Base-by-base conservation (phyloP, 2,888 invertebrate genomes). In the Nephrotoma appendiculata region DNA sequence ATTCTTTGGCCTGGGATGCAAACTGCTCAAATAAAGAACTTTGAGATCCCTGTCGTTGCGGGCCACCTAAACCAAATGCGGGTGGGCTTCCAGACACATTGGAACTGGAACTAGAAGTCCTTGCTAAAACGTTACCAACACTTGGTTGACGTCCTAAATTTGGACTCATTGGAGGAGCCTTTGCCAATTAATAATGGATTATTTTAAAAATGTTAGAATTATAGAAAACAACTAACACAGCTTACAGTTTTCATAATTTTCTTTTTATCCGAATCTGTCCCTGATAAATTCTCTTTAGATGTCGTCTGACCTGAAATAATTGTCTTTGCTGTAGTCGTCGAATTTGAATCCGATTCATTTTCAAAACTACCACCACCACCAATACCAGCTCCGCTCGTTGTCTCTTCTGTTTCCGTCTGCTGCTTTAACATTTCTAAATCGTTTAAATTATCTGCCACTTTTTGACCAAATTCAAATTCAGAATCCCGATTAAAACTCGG, bases 11-110 rank as follows among this genome's bases (percentile, higher is more conserved):
- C 90, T 97, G 97, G 0, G 94, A 94, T 4, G 98, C 95, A 89
- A 98, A 95, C 89, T 97, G 96, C 91, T 98, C 98, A 89, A 98
- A 94, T 1, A 98, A 91, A 0, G 97, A 98, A 0, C 96, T 94
- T 89, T 97, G 97, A 0, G 96, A 96, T 1, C 95, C 95, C 90
- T 97, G 96, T 2, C 96, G 93, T 1, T 94, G 94, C 0, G 89
- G 88, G 12, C 84, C 88, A 88, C 87, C 84, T 42, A 84, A 89
- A 88, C 87, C 89, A 88, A 42, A 90, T 90, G 86, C 86, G 7
- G 90, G 89, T n/a, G 90, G 90, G 88, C 90, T 91, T 41, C 90
- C 91, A 4, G 91, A 89, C 44, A 94, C 93, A 87, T 94, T 93
- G 87, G 94, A 94, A 43, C 94, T 93, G 87, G 94, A 93, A 89